Evolutionary conservation across 1,140 invertebrate species (phyloP).

Genomic region (Papilio polyxenes): DNA sequence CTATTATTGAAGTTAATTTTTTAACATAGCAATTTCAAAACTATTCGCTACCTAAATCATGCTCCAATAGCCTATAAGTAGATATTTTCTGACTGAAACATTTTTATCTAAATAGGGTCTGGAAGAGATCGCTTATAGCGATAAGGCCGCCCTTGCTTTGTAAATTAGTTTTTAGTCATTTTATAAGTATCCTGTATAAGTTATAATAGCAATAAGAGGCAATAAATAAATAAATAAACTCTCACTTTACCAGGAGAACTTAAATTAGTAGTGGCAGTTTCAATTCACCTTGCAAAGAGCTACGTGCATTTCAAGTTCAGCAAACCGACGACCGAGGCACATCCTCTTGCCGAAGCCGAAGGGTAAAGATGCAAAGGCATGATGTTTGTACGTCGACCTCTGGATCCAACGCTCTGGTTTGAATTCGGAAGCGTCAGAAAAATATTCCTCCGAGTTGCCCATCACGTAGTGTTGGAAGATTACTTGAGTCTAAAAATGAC

Average conservation of each 20-base stretch:
- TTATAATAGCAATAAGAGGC: too few species aligned
- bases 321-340: constrained; percentile 88
- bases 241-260: background rate
- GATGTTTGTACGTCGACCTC: constrained; percentile 59
- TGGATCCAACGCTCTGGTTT: constrained; percentile 89
- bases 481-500: constrained; percentile 85
- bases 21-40: too few species aligned
- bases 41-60: too few species aligned
- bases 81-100: too few species aligned
- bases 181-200: too few species aligned
- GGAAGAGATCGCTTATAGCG: too few species aligned
- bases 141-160: too few species aligned
- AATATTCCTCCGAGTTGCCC: constrained; percentile 87
- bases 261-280: constrained; percentile 11
- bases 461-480: constrained; percentile 91
- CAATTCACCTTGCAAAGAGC: constrained; percentile 83
- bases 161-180: too few species aligned
- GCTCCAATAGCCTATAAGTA: too few species aligned
- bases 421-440: constrained; percentile 84
- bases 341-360: constrained; percentile 88
- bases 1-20: too few species aligned
- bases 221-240: too few species aligned
- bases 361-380: constrained; percentile 86
- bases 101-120: background rate
- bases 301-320: constrained; percentile 87